Evolutionary conservation across 2,797 vertebrate genomes (phyloP).

Genomic region (Phoebastria nigripes): DNA sequence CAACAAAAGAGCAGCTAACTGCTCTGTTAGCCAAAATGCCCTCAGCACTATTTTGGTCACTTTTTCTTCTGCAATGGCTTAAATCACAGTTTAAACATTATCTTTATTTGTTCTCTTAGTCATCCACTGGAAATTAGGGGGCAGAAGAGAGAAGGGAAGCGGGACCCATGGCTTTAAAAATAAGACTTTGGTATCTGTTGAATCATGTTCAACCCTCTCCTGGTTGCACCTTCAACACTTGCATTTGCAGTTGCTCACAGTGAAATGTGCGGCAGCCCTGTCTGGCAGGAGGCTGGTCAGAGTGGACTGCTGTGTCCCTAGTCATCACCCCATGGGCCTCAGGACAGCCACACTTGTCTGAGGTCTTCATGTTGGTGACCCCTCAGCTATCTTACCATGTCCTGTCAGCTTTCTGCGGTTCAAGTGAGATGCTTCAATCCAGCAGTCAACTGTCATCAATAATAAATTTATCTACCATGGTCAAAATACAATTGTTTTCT

Average conservation of each 20-base stretch:
- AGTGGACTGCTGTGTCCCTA: neutral
- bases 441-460: neutral
- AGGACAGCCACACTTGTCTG: neutral
- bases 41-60: neutral
- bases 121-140: neutral
- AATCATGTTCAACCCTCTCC: neutral
- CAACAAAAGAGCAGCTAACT: neutral
- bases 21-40: neutral
- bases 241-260: neutral
- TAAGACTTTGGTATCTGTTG: neutral
- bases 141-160: neutral
- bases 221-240: neutral
- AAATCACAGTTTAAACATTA: neutral
- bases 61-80: neutral
- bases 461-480: neutral
- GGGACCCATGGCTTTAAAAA: neutral
- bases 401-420: neutral
- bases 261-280: neutral
- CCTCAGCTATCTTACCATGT: neutral
- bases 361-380: neutral
- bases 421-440: neutral
- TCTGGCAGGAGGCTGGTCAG: neutral
- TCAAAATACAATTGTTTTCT: neutral
- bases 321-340: fast-evolving
- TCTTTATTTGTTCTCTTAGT: neutral